Conservation (phyloP, 2,888 invertebrate species). For the Apodemia mormo region DNA sequence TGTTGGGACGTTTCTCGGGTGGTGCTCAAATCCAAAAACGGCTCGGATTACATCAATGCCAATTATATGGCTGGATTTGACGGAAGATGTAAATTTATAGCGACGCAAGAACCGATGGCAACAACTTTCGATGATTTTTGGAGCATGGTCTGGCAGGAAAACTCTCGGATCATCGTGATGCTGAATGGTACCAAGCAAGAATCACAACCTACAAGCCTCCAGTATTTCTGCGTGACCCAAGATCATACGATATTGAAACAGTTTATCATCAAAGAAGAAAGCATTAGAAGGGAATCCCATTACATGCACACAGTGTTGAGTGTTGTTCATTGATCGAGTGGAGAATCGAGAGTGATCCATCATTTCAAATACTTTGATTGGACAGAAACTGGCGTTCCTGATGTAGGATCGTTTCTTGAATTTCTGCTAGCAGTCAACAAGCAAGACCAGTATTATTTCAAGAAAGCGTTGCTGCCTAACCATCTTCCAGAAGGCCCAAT, state of each 20-base stretch:
- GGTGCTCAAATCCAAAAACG: too few species aligned
- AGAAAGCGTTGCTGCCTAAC: conserved; percentile 12
- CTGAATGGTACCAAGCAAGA: conserved; percentile 7
- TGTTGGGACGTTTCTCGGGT: too few species aligned
- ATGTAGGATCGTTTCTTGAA: conserved; percentile 21
- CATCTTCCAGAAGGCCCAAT: conserved; percentile 13
- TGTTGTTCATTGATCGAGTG: conserved; percentile 3
- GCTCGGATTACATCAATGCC: too few species aligned
- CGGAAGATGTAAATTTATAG: too few species aligned
- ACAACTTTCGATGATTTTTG: conserved; percentile 23
- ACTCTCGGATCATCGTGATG: conserved; percentile 7
- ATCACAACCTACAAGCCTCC: neutral
- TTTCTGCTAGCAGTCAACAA: conserved; percentile 24
- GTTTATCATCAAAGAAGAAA: conserved; percentile 7
- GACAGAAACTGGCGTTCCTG: neutral
- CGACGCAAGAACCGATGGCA: neutral
- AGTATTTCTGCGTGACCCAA: neutral
- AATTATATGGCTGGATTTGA: too few species aligned
- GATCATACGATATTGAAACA: conserved; percentile 1
- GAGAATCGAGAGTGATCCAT: conserved; percentile 18
- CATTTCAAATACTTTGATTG: conserved; percentile 6
- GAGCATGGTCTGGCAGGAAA: conserved; percentile 16
- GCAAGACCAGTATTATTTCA: conserved; percentile 24
- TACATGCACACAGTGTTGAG: conserved; percentile 16
- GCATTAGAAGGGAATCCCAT: conserved; percentile 2